Conservation (phyloP, 2,113 vertebrate species). For the Aegithalos caudatus region DNA sequence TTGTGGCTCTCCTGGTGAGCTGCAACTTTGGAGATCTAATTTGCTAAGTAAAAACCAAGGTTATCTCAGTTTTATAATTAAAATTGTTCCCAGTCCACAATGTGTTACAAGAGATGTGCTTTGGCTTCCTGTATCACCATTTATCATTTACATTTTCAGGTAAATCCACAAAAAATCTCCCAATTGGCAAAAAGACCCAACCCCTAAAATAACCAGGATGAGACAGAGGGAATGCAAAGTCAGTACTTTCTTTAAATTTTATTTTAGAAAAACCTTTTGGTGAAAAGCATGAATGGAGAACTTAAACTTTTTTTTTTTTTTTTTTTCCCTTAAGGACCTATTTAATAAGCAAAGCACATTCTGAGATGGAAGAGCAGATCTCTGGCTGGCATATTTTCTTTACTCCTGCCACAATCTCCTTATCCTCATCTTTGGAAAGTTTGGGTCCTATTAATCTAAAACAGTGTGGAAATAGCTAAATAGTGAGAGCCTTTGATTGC, state of each 20-base stretch:
- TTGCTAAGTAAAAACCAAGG: neutral
- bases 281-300: neutral
- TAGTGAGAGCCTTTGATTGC: neutral
- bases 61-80: neutral
- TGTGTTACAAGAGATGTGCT: neutral
- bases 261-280: neutral
- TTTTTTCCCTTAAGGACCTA: neutral
- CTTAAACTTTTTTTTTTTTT: neutral
- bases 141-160: neutral
- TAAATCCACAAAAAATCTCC: neutral
- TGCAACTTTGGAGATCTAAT: neutral
- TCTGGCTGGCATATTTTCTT: neutral
- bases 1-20: neutral
- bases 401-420: neutral
- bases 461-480: neutral
- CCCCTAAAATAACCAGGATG: rapidly evolving
- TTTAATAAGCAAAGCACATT: neutral
- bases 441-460: neutral
- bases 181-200: neutral
- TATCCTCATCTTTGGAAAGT: rapidly evolving
- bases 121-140: neutral
- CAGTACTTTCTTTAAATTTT: neutral
- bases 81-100: neutral
- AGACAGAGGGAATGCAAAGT: neutral
- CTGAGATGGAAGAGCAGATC: neutral